Percentiles rank a stretch among this genome's conserved stretches.
Conservation (phyloP, 2,113 vertebrate genomes). For the Oreotrochilus melanogaster region DNA sequence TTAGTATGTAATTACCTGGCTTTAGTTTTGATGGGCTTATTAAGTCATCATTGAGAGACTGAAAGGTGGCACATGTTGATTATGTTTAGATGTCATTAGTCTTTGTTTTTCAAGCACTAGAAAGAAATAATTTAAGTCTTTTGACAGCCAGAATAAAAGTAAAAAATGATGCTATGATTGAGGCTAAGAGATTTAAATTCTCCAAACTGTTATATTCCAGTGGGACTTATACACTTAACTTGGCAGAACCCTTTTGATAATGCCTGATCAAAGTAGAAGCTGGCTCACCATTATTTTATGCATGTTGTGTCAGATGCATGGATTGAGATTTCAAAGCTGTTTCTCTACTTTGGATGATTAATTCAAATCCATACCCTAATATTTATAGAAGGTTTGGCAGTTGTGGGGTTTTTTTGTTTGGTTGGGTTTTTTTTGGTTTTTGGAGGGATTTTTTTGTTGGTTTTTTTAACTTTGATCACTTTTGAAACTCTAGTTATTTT, state of each 20-base stretch:
- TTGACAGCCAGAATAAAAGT: background rate
- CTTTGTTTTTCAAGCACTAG: background rate
- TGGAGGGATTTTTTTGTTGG: background rate
- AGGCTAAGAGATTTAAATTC: background rate
- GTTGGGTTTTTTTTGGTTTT: background rate
- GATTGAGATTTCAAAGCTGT: background rate
- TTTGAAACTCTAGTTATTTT: background rate
- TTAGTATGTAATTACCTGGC: slow-evolving; percentile 22
- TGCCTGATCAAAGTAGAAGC: background rate
- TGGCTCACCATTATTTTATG: background rate
- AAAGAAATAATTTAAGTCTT: background rate
- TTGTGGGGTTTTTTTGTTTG: background rate
- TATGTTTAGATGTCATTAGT: background rate
- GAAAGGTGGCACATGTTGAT: background rate
- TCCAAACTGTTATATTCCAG: background rate
- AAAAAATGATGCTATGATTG: background rate
- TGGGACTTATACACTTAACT: background rate
- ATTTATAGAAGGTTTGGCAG: background rate
- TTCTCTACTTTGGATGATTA: background rate
- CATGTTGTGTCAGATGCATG: accelerated
- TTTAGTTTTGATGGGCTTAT: slow-evolving; percentile 16
- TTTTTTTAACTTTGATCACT: background rate
- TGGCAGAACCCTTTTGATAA: background rate
- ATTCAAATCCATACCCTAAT: background rate
- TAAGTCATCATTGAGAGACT: slow-evolving; percentile 4